Base-by-base conservation (phyloP, 2,113 vertebrate genomes). In the Tupaia tana region DNA sequence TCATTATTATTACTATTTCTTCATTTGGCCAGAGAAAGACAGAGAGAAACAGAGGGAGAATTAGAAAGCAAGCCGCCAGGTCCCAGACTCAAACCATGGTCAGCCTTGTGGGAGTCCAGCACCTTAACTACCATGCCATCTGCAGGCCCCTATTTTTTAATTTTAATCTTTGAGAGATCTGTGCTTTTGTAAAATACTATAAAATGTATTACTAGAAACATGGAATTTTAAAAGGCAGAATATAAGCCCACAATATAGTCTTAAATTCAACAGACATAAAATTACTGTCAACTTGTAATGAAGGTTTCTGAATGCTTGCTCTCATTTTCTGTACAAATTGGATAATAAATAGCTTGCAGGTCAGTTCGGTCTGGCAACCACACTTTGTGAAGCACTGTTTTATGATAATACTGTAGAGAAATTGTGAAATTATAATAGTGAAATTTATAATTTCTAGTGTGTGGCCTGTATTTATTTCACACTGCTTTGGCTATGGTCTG, bases 121-220 rank as follows among this genome's bases (percentile, higher is more conserved):
- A 43, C 43, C 43, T 43, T 43, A 43, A 43, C 5, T 5, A 43
- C 43, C 43, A 43, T 43, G 43, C 43, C 43, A 43, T 43, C 43
- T 43, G 43, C 43, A 43, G 43, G 43, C 43, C 43, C 43, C 5
- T 43, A 1, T 59, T 82, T 95, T 88, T 25, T 43, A 69, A 10
- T 31, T 19, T 89, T 58, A 24, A 54, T 83, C 56, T 90, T 58
- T 93, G 78, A 66, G 93, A 96, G 43, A 89, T 69, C 13, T 7
- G 66, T 93, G 74, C 18, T 94, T 93, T 22, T 75, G 25, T 88
- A 90, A 83, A 90, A 70, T 84, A 87, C 22, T 63, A 31, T 86
- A 52, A 79, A 90, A 25, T 70, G 25, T 86, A 92, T 82, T 86
- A 56, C 58, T 92, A 73, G 70, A 73, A 94, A 93, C 86, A 22